phyloP scores from a whole-genome alignment of 2,797 vertebrate species.

The Crypturellus tataupa region DNA sequence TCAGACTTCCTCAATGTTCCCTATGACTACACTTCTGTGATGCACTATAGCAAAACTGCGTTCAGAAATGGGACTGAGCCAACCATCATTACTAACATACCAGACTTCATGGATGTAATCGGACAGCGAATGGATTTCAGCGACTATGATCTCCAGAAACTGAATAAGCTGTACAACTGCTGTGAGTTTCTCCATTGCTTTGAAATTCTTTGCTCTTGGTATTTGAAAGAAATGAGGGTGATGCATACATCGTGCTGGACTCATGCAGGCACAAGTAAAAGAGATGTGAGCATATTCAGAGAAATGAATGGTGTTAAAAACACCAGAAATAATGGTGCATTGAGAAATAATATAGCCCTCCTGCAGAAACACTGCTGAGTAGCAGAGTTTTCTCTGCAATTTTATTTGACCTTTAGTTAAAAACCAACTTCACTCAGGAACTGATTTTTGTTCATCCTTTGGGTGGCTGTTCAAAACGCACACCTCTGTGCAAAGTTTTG shows the following conservation, averaged over 20 bases:
- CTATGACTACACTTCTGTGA: constrained; percentile 94
- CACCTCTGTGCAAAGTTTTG: background rate
- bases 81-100: constrained; percentile 92
- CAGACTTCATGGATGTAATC: constrained; percentile 90
- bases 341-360: background rate
- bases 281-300: background rate
- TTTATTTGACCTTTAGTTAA: constrained; percentile 60
- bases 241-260: background rate
- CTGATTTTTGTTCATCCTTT: constrained; percentile 33
- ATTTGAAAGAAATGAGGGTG: background rate
- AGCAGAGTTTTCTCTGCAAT: background rate
- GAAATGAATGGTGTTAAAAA: background rate
- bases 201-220: background rate
- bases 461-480: constrained; percentile 29
- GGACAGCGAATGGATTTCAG: constrained; percentile 97
- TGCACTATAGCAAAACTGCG: constrained; percentile 94
- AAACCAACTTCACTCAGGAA: constrained; percentile 1
- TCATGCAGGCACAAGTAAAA: background rate
- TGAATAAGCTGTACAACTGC: constrained; percentile 91
- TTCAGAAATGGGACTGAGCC: constrained; percentile 86
- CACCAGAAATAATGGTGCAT: background rate
- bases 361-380: constrained; percentile 8
- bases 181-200: constrained; percentile 81
- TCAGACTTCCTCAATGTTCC: constrained; percentile 89
- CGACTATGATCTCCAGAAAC: constrained; percentile 89